Conservation (phyloP, 1,140 invertebrate species). For the Palaemon carinicauda region DNA sequence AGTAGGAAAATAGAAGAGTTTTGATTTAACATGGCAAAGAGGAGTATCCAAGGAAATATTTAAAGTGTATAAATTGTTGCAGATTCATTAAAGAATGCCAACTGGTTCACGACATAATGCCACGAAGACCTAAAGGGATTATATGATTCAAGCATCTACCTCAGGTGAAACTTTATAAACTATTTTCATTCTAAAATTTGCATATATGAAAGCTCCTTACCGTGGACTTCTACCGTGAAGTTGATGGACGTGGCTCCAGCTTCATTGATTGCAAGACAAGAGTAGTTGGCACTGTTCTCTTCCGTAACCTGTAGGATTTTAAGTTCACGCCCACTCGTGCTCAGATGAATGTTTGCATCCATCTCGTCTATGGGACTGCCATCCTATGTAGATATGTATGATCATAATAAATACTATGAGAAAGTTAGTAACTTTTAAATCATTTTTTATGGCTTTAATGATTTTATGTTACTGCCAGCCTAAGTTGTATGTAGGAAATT, state of each 20-base stretch:
- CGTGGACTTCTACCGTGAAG: conserved; percentile 23
- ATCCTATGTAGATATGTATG: not conserved
- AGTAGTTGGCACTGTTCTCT: not conserved
- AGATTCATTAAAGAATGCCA: no score
- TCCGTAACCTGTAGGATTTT: conserved; percentile 10
- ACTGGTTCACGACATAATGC: no score
- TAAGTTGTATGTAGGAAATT: no score
- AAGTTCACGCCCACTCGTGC: not conserved
- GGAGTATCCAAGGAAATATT: no score
- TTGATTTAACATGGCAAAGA: no score
- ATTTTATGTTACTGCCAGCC: no score
- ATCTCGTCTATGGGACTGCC: conserved; percentile 5
- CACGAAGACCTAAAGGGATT: not conserved
- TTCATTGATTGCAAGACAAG: conserved; percentile 15
- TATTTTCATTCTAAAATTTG: no score
- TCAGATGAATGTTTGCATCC: conserved; percentile 12
- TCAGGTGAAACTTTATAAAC: no score
- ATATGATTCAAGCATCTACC: not conserved
- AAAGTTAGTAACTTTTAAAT: no score
- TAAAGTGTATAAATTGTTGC: no score
- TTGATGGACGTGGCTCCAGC: not conserved
- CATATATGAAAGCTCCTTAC: not conserved
- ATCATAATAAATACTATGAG: not conserved
- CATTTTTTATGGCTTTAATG: no score
- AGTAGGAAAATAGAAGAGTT: not conserved